Conservation (phyloP, 1,140 invertebrate genomes). For the Dendrolimus kikuchii region DNA sequence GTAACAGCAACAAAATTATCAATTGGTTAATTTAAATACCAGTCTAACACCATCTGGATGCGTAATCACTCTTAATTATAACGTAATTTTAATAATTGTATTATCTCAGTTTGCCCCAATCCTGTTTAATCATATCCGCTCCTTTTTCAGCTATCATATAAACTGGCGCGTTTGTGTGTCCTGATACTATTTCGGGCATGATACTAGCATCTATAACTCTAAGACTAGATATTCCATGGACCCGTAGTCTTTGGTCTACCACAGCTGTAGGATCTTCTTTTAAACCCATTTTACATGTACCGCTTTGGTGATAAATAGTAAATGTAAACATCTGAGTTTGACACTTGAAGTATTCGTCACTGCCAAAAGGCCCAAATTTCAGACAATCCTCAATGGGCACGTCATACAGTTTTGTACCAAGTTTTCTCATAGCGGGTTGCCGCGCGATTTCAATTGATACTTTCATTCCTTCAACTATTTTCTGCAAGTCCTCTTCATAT, state of each 20-base stretch:
- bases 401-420: constrained; percentile 75
- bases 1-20: too few relatives aligned
- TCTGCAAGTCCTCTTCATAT: constrained; percentile 75
- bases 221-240: constrained; percentile 79
- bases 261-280: constrained; percentile 77
- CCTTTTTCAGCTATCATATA: constrained; percentile 79
- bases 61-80: too few relatives aligned
- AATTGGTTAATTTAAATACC: too few relatives aligned
- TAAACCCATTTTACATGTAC: constrained; percentile 90
- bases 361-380: constrained; percentile 74
- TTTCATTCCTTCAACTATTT: constrained; percentile 77
- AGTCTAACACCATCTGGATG: too few relatives aligned
- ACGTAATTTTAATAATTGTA: not conserved
- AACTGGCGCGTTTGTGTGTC: constrained; percentile 75
- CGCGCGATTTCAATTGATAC: constrained; percentile 73
- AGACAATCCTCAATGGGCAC: constrained; percentile 77
- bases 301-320: constrained; percentile 85
- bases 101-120: constrained; percentile 54
- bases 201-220: constrained; percentile 86
- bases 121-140: constrained; percentile 75
- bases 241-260: constrained; percentile 79
- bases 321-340: constrained; percentile 79
- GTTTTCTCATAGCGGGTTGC: constrained; percentile 73
- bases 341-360: constrained; percentile 84
- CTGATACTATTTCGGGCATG: constrained; percentile 77